Evolutionary conservation across 92 coral and sea anemone species (phyloP), one percentile per base, ranked within the genome.

Genomic region (Montipora capitata): DNA sequence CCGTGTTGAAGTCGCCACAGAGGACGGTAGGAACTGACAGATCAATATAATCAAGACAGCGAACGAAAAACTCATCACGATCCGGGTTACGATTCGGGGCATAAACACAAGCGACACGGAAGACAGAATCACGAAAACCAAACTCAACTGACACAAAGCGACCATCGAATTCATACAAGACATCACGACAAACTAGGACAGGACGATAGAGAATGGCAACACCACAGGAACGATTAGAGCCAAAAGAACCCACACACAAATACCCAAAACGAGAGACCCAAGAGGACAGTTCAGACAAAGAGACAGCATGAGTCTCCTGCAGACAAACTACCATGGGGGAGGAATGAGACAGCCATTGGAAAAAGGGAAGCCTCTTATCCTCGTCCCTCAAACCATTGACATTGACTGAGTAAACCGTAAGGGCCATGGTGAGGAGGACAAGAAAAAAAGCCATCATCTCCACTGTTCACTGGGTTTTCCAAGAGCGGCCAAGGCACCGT

Each of bases 81-180:
- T 42, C 87, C 4, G 94, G 94, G 40, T 85, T 73, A 1, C 83
- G 76, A 10, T 79, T 80, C 0, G 79, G 87, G 10, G 75, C 69
- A 27, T 73, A 80, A 0, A 85, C 0, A 2, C 40, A 68, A 0
- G 48, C 4, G 0, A 68, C 51, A 40, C 81, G 42, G 11, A 86
- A 18, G 2, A 20, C 9, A 2, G 20, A 27, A 6, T 7, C 38
- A 38, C 15, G 1, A 41, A 9, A 44, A 0, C 49, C 62, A 0
- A 84, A 66, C 20, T 74, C 82, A 0, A 5, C 11, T 2, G 11
- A 38, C 0, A 68, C 3, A 11, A 74, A n/a, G 2, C 71, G 87
- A 9, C 88, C 74, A 0, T 4, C 44, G 1, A 2, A 2, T 3
- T 83, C 81, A 2, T 16, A 43, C 88, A 3, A 69, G 4, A 0